Percentiles rank a stretch among this genome's conserved stretches.
Conservation (phyloP, 2,113 vertebrate species). For the Psittacus erithacus region DNA sequence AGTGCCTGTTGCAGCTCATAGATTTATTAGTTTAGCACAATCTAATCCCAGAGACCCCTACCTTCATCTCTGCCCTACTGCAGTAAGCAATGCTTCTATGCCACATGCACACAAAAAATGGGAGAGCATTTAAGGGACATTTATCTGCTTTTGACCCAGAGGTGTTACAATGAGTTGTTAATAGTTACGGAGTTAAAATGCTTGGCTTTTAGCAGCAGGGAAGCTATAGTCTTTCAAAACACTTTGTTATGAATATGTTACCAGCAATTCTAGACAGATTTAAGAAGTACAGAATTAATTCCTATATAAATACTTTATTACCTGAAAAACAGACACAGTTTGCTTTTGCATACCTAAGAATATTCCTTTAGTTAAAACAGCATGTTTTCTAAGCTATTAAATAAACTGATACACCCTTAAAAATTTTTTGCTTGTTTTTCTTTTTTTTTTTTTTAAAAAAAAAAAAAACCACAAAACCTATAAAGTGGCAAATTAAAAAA, state of each 20-base stretch:
- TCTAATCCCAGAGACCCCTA: not conserved
- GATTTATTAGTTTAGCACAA: not conserved
- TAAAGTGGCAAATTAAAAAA: not conserved
- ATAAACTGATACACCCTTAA: not conserved
- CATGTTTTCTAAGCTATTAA: not conserved
- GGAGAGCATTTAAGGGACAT: not conserved
- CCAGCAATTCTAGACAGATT: not conserved
- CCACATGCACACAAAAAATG: rapidly evolving
- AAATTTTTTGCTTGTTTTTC: too few relatives aligned
- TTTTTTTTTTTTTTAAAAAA: not conserved
- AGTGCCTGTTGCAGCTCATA: not conserved
- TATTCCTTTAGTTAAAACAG: not conserved
- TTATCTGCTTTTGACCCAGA: not conserved
- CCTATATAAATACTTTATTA: not conserved
- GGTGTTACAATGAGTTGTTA: not conserved
- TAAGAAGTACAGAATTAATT: not conserved
- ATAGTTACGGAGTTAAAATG: not conserved
- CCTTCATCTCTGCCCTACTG: not conserved
- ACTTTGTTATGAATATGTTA: not conserved
- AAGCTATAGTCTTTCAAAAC: not conserved
- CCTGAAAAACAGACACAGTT: not conserved
- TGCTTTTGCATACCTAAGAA: not conserved
- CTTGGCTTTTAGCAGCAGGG: not conserved
- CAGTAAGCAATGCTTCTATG: not conserved
- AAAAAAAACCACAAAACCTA: not conserved